Conservation (phyloP, 2,888 invertebrate species). For the Xestia rhomboidea region DNA sequence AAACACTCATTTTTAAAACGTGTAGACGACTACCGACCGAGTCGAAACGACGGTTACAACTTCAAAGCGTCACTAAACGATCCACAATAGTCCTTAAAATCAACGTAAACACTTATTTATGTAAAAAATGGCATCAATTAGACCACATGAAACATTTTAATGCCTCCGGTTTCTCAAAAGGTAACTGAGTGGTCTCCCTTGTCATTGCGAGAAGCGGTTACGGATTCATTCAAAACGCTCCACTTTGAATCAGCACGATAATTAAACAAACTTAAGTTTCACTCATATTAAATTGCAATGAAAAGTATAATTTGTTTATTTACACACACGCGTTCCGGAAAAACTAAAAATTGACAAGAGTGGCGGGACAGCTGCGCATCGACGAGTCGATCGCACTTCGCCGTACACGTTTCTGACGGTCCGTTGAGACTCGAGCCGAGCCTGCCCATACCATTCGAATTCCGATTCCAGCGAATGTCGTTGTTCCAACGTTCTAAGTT, state of each 20-base stretch:
- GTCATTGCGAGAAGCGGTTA: conserved; percentile 90
- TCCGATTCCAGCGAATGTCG: conserved; percentile 82
- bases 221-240: conserved; percentile 85
- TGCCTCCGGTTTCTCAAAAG: conserved; percentile 90
- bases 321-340: conserved; percentile 89
- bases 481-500: conserved; percentile 85
- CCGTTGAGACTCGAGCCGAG: conserved; percentile 72
- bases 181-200: conserved; percentile 89
- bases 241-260: conserved; percentile 86
- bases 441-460: conserved; percentile 84
- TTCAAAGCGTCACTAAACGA: conserved; percentile 86
- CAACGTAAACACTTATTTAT: conserved; percentile 89
- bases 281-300: conserved; percentile 86
- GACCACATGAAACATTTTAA: conserved; percentile 90
- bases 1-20: conserved; percentile 89
- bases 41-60: conserved; percentile 81
- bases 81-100: conserved; percentile 88
- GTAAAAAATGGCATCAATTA: conserved; percentile 85
- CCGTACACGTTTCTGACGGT: conserved; percentile 90
- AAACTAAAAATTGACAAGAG: conserved; percentile 87
- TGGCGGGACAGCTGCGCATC: conserved; percentile 89
- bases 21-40: conserved; percentile 87
- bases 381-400: conserved; percentile 91
- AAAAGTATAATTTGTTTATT: conserved; percentile 89
- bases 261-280: conserved; percentile 87